Evolutionary conservation across 2,113 vertebrate genomes (phyloP).

Genomic region (Archocentrus centrarchus): DNA sequence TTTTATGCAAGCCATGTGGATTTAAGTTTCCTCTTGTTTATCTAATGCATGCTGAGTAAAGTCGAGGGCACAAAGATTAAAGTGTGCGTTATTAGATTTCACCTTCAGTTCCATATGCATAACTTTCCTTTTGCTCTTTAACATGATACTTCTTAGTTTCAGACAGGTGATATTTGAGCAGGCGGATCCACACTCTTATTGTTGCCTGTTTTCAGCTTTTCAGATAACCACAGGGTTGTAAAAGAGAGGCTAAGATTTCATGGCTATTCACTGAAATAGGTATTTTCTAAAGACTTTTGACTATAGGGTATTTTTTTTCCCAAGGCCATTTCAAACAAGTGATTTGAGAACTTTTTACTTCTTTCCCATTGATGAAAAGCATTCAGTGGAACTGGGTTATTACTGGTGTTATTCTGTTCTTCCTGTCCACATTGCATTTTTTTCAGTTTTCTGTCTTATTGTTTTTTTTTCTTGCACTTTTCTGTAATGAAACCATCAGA

Average conservation of each 20-base stretch:
- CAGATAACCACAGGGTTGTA: conserved; percentile 26
- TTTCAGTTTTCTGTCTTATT: conserved; percentile 55
- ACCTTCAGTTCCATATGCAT: conserved; percentile 5
- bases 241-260: conserved; percentile 33
- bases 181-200: not conserved
- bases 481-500: conserved; percentile 67
- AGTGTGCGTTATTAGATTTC: conserved; percentile 8
- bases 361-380: conserved; percentile 24
- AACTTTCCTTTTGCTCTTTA: conserved; percentile 4
- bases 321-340: conserved; percentile 38
- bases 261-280: conserved; percentile 31
- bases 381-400: conserved; percentile 8
- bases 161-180: conserved; percentile 18
- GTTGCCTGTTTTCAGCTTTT: conserved; percentile 19
- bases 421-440: conserved; percentile 49
- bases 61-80: not conserved
- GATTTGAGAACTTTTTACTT: conserved; percentile 1
- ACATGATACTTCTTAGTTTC: conserved; percentile 7
- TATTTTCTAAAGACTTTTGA: conserved; percentile 37
- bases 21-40: conserved; percentile 24
- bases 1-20: conserved; percentile 9
- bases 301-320: conserved; percentile 26
- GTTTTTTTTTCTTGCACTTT: conserved; percentile 66
- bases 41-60: not conserved
- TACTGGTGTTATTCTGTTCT: conserved; percentile 3